Percentiles rank a stretch among this genome's conserved stretches.
Conservation (phyloP, 2,113 vertebrate genomes). For the Myotis brandtii region DNA sequence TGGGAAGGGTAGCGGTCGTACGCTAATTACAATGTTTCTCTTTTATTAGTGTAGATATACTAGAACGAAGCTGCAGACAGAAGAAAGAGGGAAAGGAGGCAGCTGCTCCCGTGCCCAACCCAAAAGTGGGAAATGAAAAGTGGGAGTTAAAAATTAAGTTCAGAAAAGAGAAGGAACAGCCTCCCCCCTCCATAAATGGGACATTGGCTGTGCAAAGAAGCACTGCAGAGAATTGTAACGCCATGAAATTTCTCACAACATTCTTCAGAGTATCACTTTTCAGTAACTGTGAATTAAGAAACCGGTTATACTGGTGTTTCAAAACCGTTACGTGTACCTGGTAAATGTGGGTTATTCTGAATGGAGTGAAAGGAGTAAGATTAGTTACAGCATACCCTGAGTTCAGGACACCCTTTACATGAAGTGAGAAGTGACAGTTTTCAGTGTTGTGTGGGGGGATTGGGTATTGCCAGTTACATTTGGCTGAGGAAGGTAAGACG, state of each 20-base stretch:
- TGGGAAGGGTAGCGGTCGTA: too few species aligned
- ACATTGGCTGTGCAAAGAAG: not conserved
- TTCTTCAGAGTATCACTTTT: not conserved
- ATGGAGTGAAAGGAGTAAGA: not conserved
- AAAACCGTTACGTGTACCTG: not conserved
- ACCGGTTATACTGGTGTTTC: not conserved
- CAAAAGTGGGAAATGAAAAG: not conserved
- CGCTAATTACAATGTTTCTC: too few species aligned
- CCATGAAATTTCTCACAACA: not conserved
- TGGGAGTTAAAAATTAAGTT: not conserved
- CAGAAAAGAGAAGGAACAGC: not conserved
- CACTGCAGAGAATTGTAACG: not conserved
- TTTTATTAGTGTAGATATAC: too few species aligned
- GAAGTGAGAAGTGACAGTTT: not conserved
- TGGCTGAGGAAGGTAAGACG: not conserved
- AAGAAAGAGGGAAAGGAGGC: not conserved
- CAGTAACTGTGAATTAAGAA: not conserved
- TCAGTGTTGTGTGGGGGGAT: not conserved
- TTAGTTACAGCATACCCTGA: not conserved
- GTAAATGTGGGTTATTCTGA: not conserved
- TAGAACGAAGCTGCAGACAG: not conserved
- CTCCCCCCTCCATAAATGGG: not conserved
- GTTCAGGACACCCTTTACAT: not conserved
- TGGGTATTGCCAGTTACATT: not conserved
- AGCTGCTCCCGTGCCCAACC: not conserved